Evolutionary conservation across 2,888 invertebrate species (phyloP).

Genomic region (Chaetogeoica ovagalla): DNA sequence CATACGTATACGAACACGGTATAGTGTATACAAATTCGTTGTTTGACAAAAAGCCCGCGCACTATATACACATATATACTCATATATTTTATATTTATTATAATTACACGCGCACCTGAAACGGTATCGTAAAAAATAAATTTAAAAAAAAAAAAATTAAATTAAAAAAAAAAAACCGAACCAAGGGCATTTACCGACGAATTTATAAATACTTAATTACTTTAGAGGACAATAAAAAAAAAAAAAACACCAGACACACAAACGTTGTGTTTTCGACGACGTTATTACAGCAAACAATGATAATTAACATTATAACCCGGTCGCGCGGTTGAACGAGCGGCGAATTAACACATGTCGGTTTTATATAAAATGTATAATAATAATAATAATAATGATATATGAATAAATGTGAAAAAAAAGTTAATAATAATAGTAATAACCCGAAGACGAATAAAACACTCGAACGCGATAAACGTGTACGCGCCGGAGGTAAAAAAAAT

Average conservation of each 20-base stretch:
- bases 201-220: constrained; percentile 53
- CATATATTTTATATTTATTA: neutral
- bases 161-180: constrained; percentile 1
- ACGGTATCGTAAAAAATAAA: constrained; percentile 43
- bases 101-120: constrained; percentile 21
- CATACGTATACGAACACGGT: neutral
- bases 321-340: constrained; percentile 18
- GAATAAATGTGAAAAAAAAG: no score
- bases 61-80: neutral
- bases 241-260: constrained; percentile 40
- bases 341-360: constrained; percentile 49
- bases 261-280: constrained; percentile 48
- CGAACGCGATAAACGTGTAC: neutral
- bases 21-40: neutral
- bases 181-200: constrained; percentile 49
- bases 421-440: constrained; percentile 3
- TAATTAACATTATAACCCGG: constrained; percentile 51
- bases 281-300: constrained; percentile 48
- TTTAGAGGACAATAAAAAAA: constrained; percentile 48
- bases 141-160: constrained; percentile 14
- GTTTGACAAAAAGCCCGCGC: constrained; percentile 33
- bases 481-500: no score
- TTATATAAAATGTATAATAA: constrained; percentile 30
- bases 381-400: no score
- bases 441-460: constrained; percentile 20